A percentile compares a stretch with the other conserved stretches of the same genome.
phyloP scores from a whole-genome alignment of 1,140 invertebrate species.

The Sycophaga agraensis region DNA sequence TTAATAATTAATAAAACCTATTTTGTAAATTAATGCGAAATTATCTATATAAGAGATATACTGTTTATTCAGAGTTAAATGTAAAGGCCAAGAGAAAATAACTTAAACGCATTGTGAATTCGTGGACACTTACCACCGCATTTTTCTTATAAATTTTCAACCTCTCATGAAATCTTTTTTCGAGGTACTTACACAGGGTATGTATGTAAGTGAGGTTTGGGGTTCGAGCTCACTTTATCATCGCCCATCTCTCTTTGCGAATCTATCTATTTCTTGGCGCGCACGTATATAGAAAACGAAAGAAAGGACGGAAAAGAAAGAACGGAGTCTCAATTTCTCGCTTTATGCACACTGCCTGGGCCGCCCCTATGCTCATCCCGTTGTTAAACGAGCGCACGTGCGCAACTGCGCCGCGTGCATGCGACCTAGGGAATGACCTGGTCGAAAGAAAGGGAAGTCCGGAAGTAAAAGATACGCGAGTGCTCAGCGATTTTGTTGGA shows the following conservation, averaged over 20 bases:
- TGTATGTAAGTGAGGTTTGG: not conserved
- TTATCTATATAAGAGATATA: too few relatives aligned
- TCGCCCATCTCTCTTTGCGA: slow-evolving; percentile 1
- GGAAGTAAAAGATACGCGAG: slow-evolving; percentile 15
- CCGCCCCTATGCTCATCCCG: not conserved
- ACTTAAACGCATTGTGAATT: not conserved
- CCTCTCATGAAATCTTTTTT: slow-evolving; percentile 7
- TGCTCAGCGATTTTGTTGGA: too few relatives aligned
- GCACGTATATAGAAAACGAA: not conserved
- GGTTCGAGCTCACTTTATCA: slow-evolving; percentile 10
- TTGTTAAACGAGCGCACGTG: slow-evolving; percentile 25
- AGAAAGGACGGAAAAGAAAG: not conserved
- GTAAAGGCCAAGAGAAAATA: too few relatives aligned
- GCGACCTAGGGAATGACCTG: too few relatives aligned
- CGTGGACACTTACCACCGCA: not conserved
- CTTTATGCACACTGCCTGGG: not conserved
- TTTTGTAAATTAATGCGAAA: too few relatives aligned
- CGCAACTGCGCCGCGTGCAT: too few relatives aligned
- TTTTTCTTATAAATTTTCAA: not conserved
- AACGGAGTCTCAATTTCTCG: slow-evolving; percentile 9
- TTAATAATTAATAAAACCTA: too few relatives aligned
- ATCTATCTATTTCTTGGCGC: slow-evolving; percentile 12
- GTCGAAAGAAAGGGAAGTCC: slow-evolving; percentile 3
- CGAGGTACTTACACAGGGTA: not conserved
- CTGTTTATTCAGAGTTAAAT: too few relatives aligned